Evolutionary conservation across 2,888 invertebrate species (phyloP), one percentile per base, ranked within the genome.

Genomic region (Lasioglossum figueresi): DNA sequence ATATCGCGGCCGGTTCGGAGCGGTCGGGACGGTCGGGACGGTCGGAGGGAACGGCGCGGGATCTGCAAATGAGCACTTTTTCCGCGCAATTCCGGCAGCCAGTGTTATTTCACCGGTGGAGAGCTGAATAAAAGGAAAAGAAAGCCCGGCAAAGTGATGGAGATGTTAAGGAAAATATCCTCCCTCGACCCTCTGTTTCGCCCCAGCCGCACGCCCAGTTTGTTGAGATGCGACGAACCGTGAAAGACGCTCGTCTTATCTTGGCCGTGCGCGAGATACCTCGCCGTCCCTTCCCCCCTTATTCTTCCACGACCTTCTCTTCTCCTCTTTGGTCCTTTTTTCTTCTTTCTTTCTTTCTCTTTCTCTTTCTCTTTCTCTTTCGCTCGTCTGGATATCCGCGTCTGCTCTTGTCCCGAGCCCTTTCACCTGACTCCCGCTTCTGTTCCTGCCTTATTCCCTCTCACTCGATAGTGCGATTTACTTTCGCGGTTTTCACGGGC

Each of bases 41-140:
- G 85, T 56, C 19, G 40, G 23, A 14, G 37, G 40, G n/a, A 4
- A n/a, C n/a, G 37, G 79, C 74, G 56, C n/a, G 83, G 91, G 88
- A 88, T 86, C 89, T 86, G 85, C 91, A 91, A 91, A 92, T 90
- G 91, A 91, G 90, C 90, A 89, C 90, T 90, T 92, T 90, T 92
- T 87, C 88, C 87, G 78, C 77, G 84, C 88, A 85, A 90, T 91
- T 90, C 88, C 87, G 68, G 78, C 74, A 79, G 82, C 82, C 84
- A 59, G 82, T 79, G 86, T 88, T 89, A 88, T 89, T 89, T 87
- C 80, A 76, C 45, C 81, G 63, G 78, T 45, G 70, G 76, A n/a
- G 79, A 74, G 81, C 79, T 72, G 80, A 84, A 88, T 83, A 78
- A 85, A 85, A 82, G 80, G 72, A 83, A 78, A 87, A 78, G 85